Evolutionary conservation across 2,113 vertebrate genomes (phyloP), one percentile per base, ranked within the genome.

Genomic region (Pluvianellus socialis): DNA sequence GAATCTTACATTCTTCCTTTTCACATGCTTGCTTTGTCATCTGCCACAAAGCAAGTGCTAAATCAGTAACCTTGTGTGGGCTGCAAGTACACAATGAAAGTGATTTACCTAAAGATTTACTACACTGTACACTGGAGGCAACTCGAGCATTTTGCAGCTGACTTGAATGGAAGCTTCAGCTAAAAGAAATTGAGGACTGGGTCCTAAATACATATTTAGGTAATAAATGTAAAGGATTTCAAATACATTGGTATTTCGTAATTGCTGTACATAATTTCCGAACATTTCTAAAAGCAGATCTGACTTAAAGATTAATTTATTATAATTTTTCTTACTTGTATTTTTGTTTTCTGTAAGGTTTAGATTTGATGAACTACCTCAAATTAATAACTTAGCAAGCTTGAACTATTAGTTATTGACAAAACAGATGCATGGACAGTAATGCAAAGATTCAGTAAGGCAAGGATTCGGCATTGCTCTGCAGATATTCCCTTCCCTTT

Each of bases 81-180:
- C n/a, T 79, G 30, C 27, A 55, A 71, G 24, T 32, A 62, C 75
- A 77, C 38, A 88, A 42, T 44, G 44, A n/a, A 86, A 72, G 11
- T 45, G 61, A 89, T 89, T 92, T 87, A 91, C 86, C 76, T 67
- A 12, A 85, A 87, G 83, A 87, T 95, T 94, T 89, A 81, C 86
- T 91, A 58, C 47, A 47, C 26, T 38, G 56, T 23, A 79, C 42
- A 45, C 65, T 68, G 63, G 6, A 56, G 42, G 73, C 26, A 96
- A 79, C 58, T 79, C 47, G 50, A 74, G 7, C 20, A 56, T 83
- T 95, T 94, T 81, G 76, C 68, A 71, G 47, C 63, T 95, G 82
- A 66, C 59, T 67, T 62, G 59, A 72, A 65, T 38, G 28, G 63
- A 88, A 73, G 22, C 40, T 73, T 89, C 66, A 68, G 44, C 59